phyloP scores from a whole-genome alignment of 2,888 invertebrate species.

The Luperina nickerlii region DNA sequence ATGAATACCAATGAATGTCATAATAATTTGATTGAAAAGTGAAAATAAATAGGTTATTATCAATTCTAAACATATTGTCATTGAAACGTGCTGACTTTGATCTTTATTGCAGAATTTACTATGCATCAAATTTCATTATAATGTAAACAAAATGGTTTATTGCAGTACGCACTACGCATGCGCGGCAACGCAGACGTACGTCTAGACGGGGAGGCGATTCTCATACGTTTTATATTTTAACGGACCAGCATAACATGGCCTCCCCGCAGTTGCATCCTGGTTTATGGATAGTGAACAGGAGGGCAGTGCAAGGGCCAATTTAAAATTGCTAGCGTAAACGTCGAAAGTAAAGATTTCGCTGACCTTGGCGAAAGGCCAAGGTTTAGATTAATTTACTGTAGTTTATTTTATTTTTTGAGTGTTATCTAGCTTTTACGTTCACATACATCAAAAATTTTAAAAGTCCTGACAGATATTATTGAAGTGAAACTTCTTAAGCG shows the following conservation, averaged over 20 bases:
- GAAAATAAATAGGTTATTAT: conserved; percentile 31
- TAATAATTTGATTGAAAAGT: conserved; percentile 54
- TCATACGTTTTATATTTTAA: conserved; percentile 65
- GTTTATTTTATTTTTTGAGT: conserved; percentile 27
- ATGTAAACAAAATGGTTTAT: conserved; percentile 65
- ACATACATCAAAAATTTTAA: neutral
- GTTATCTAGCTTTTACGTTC: neutral
- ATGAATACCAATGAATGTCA: conserved; percentile 51
- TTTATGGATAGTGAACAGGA: conserved; percentile 39
- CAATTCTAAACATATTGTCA: conserved; percentile 48
- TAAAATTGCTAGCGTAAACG: conserved; percentile 63
- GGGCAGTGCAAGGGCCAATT: conserved; percentile 60
- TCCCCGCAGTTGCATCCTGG: conserved; percentile 46
- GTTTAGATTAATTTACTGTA: conserved; percentile 60
- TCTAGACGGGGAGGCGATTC: conserved; percentile 83
- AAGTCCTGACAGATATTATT: neutral
- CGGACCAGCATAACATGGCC: conserved; percentile 68
- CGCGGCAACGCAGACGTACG: conserved; percentile 77
- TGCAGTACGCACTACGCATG: conserved; percentile 75
- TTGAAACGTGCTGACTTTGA: conserved; percentile 54
- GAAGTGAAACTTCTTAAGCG: neutral
- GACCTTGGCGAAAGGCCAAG: conserved; percentile 76
- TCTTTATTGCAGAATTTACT: conserved; percentile 60
- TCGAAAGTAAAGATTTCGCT: conserved; percentile 74
- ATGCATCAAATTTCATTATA: conserved; percentile 65